Evolutionary conservation across 2,797 vertebrate species (phyloP), one percentile per base, ranked within the genome.

Genomic region (Cottoperca gobio): DNA sequence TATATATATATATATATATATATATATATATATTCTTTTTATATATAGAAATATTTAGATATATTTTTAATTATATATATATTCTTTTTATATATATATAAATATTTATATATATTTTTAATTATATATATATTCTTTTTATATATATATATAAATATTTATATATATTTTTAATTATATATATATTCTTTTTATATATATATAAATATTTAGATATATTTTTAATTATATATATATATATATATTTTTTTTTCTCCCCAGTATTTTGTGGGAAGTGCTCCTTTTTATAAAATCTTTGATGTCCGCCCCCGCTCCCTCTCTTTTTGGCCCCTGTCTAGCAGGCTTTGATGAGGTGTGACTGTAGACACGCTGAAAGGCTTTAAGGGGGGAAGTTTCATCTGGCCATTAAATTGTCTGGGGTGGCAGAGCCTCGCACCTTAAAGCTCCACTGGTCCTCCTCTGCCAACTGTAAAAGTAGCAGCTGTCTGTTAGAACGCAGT

Each of bases 291-390:
- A 48, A 80, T 81, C 83, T 87, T 88, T 87, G 82, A 89, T 86
- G 83, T 85, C 63, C 42, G 13, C 64, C 53, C 61, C 70, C 37
- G 10, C 69, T 71, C 73, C 64, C 55, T 67, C 28, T 54, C 49
- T 53, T 49, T 33, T 52, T 33, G 8, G 68, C 55, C 78, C 78
- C 76, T 7, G 70, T 82, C 80, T 67, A 16, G 54, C 35, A 31
- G 65, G 84, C 88, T 93, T 91, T 93, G 91, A 91, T 87, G 90
- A 89, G 90, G 90, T 89, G 91, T 86, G 89, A 91, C 87, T 89
- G 85, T 70, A 85, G 88, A 85, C 87, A 79, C 88, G 89, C 82
- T 83, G 62, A 74, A 79, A 81, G 77, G 78, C 78, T 86, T 84
- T 76, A 58, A 62, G 63, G 68, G 73, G 71, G 74, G 78, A 64